Evolutionary conservation across 2,888 invertebrate genomes (phyloP), one percentile per base, ranked within the genome.

Genomic region (Dynastes hyllus): DNA sequence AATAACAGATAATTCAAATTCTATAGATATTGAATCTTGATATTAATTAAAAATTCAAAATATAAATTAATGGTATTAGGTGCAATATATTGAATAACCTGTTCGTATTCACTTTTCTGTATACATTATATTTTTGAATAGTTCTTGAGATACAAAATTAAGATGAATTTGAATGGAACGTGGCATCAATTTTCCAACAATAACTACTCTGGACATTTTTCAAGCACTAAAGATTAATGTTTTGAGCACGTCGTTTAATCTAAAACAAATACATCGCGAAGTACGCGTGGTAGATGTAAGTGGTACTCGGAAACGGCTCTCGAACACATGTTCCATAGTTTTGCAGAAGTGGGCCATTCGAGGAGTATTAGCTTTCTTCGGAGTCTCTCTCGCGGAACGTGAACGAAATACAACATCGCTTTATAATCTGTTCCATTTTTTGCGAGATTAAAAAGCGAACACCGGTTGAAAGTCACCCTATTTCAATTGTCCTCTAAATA

Each of bases 241-340:
- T 55, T n/a, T 16, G 6, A 71, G 32, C 37, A 55, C 13, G 55
- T 32, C 55, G 16, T 37, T 55, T 16, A 55, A 37, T 71, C 32
- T 32, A 71, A 71, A 71, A 32, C 27, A 71, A 71, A 71, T 71
- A 55, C 71, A 32, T n/a, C 37, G 71, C 37, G n/a, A 71, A 71
- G 22, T 71, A 55, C 45, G 8, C 37, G 22, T 71, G 55, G 55
- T 16, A 6, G 16, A 22, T 6, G 2, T 13, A 37, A 55, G 71
- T 71, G 55, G 55, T 55, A 71, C 71, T 71, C 55, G 32, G 6
- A n/a, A 71, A n/a, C 8, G 8, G 16, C 37, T 55, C 71, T 71
- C 55, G 55, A 71, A 27, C 71, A 71, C 55, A 71, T 71, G 71
- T 71, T 32, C 37, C 5, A 71, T 55, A 71, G 37, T 55, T 71